Evolutionary conservation across 2,888 invertebrate species (phyloP).

Genomic region (Digitonthophagus gazella): DNA sequence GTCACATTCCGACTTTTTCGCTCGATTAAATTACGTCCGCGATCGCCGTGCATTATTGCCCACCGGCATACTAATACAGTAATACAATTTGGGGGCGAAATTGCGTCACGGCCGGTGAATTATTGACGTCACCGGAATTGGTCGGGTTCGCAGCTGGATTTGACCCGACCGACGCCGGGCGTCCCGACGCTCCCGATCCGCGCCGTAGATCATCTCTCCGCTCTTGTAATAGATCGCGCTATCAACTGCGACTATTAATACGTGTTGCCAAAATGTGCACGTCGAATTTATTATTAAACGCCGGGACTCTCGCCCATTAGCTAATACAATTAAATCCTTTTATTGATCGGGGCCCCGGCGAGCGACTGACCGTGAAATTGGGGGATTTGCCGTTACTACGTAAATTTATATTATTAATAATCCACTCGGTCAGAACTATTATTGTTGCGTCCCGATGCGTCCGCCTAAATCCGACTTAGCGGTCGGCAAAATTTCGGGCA

Average conservation of each 20-base stretch:
- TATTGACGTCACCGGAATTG: constrained; percentile 9
- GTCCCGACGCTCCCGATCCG: background rate
- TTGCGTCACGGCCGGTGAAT: constrained; percentile 12
- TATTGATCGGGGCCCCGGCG: constrained; percentile 39
- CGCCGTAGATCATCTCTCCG: background rate
- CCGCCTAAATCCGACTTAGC: background rate
- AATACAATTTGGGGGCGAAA: constrained; percentile 14
- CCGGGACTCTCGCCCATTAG: constrained; percentile 28
- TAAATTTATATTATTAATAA: constrained; percentile 43
- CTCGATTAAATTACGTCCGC: background rate
- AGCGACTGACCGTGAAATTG: constrained; percentile 37
- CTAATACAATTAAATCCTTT: constrained; percentile 38
- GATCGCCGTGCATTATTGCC: background rate
- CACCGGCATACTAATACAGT: constrained; percentile 6
- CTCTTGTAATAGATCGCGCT: background rate
- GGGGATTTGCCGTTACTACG: constrained; percentile 41
- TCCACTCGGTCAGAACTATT: constrained; percentile 27
- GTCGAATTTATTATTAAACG: background rate
- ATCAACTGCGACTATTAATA: background rate
- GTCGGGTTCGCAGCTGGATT: constrained; percentile 8
- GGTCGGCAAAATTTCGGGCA: background rate
- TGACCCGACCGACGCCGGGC: constrained; percentile 19
- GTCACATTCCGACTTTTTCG: background rate
- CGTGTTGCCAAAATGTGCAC: background rate
- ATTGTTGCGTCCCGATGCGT: background rate